Conservation (phyloP, 2,888 invertebrate species). For the Polylopha cassiicola region DNA sequence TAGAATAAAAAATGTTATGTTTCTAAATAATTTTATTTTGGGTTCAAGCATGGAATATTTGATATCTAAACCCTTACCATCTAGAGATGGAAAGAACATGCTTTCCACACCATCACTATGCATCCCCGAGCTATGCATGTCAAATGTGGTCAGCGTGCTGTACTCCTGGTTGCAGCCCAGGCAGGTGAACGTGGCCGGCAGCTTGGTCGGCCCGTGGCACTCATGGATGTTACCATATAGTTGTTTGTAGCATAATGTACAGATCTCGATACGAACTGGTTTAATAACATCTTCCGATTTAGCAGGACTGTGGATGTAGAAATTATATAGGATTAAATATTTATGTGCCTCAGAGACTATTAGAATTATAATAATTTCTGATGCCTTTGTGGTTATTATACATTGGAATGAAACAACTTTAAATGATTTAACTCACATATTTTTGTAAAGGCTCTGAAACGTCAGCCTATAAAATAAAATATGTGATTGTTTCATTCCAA, state of each 20-base stretch:
- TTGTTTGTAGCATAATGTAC: conserved; percentile 31
- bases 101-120: conserved; percentile 42
- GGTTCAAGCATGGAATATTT: too few relatives aligned
- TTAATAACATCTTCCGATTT: conserved; percentile 30
- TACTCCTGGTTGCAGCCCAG: conserved; percentile 42
- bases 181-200: conserved; percentile 31
- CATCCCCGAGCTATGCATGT: conserved; percentile 39
- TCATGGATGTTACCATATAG: conserved; percentile 23
- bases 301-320: not conserved
- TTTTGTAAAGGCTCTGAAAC: too few relatives aligned
- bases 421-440: too few relatives aligned
- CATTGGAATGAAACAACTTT: too few relatives aligned
- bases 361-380: not conserved
- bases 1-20: not conserved
- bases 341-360: not conserved
- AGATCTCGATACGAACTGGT: conserved; percentile 42
- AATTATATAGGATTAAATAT: not conserved
- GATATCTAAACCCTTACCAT: conserved; percentile 32
- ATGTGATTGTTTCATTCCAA: too few relatives aligned
- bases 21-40: not conserved
- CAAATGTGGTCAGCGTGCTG: conserved; percentile 34
- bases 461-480: too few relatives aligned
- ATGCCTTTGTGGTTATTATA: too few relatives aligned
- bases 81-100: conserved; percentile 43
- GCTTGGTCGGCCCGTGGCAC: conserved; percentile 15